Evolutionary conservation across 2,888 invertebrate genomes (phyloP).

Genomic region (Nipponacmea schrenckii): DNA sequence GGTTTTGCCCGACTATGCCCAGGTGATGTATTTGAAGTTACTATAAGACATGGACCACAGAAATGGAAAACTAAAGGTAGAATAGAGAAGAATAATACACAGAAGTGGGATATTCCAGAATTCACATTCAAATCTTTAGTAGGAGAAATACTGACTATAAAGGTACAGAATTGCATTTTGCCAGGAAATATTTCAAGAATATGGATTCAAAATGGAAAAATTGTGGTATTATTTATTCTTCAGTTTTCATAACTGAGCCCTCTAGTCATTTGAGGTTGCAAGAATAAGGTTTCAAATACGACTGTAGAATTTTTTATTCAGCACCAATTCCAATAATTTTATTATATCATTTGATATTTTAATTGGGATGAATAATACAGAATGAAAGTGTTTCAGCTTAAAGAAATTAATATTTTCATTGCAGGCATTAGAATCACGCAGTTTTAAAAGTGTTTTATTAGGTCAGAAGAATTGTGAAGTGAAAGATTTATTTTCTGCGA

Average conservation of each 20-base stretch:
- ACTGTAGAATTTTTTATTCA: too few relatives aligned
- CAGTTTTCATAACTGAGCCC: too few relatives aligned
- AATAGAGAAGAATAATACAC: constrained; percentile 70
- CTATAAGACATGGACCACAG: constrained; percentile 71
- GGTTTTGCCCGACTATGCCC: constrained; percentile 73
- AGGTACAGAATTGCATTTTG: constrained; percentile 68
- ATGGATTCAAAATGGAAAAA: too few relatives aligned
- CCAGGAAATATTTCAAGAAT: too few relatives aligned
- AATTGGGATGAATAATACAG: too few relatives aligned
- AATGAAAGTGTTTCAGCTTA: too few relatives aligned
- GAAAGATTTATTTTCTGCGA: constrained; percentile 72
- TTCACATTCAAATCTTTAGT: constrained; percentile 69
- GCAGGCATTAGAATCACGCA: constrained; percentile 67
- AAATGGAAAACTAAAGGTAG: constrained; percentile 73
- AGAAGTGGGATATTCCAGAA: constrained; percentile 70
- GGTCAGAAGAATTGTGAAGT: constrained; percentile 73
- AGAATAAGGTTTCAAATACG: too few relatives aligned
- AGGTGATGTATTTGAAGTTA: constrained; percentile 74
- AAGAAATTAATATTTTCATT: constrained; percentile 14
- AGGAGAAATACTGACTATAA: constrained; percentile 70
- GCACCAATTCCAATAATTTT: too few relatives aligned
- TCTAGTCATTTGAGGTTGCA: too few relatives aligned
- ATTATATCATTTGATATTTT: too few relatives aligned
- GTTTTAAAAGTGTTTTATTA: constrained; percentile 67
- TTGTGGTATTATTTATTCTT: too few relatives aligned